phyloP scores from a whole-genome alignment of 1,140 invertebrate genomes.

The Drosophila triauraria region DNA sequence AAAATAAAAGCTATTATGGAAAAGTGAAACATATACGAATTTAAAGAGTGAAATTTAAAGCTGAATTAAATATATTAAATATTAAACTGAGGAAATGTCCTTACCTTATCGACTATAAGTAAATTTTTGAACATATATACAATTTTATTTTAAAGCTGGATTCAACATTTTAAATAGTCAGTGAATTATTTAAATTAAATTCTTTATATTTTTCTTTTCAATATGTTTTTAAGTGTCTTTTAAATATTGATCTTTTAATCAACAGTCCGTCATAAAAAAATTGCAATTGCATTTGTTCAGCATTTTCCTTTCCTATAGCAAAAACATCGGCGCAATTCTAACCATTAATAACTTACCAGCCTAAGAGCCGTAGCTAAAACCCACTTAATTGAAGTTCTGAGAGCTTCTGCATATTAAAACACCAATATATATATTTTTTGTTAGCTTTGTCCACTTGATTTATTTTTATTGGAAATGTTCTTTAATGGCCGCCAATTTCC shows the following conservation, averaged over 20 bases:
- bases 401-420: conserved; percentile 25
- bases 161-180: no score
- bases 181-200: no score
- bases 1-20: background rate
- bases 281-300: background rate
- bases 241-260: background rate
- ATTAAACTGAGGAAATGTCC: no score
- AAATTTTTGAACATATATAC: no score
- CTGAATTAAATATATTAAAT: no score
- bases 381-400: conserved; percentile 22
- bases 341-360: background rate
- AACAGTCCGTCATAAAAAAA: background rate
- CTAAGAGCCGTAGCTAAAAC: conserved; percentile 2
- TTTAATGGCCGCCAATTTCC: conserved; percentile 49
- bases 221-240: no score
- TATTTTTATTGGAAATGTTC: conserved; percentile 45
- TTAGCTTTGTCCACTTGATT: conserved; percentile 33
- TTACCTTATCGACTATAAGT: no score
- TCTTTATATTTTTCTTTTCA: no score
- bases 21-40: no score
- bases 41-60: no score
- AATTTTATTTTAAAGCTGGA: no score
- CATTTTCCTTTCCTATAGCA: background rate
- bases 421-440: background rate
- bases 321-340: background rate